Evolutionary conservation across 2,888 invertebrate species (phyloP), one percentile per base, ranked within the genome.

Genomic region (Chelonus formosanus): DNA sequence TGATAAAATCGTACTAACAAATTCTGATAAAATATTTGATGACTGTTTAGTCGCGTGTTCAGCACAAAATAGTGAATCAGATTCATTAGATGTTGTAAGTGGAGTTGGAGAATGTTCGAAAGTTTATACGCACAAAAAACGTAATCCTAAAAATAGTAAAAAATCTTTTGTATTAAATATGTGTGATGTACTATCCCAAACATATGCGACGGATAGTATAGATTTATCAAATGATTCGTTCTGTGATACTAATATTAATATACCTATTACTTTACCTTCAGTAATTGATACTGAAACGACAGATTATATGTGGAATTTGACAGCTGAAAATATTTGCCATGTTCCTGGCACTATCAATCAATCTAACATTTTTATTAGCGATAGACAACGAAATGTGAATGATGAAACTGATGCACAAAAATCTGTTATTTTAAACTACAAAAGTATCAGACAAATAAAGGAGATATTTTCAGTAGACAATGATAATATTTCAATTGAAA

Each of bases 61-160:
- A 20, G 20, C 20, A 20, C 62, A 63, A 47, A 69, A 68, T 54
- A 67, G 70, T 72, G 61, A 63, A 5, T 47, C 63, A 31, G 71
- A 70, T 4, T 64, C 48, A 67, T 66, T 61, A 10, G 73, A 76
- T 60, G 62, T 70, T 68, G 67, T 73, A 54, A 70, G 47, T 53
- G 67, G 69, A 45, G 75, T 81, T 10, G 81, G 79, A n/a, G 80
- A 82, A 68, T 82, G 80, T 66, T 75, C 79, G 40, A 76, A 78
- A 65, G 83, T 83, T n/a, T 84, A 84, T 57, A 79, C 79, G 10
- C 81, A 80, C 65, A 84, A 83, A 59, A 79, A 78, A 65, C 78
- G 79, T n/a, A 76, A 74, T 64, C 75, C 75, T 7, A 52, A 71
- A 10, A 73, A 76, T n/a, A 75, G 77, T 47, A 68, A 70, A 59